A percentile compares a stretch with the other conserved stretches of the same genome.
Conservation (phyloP, 2,113 vertebrate species). For the Rhipidura dahli region DNA sequence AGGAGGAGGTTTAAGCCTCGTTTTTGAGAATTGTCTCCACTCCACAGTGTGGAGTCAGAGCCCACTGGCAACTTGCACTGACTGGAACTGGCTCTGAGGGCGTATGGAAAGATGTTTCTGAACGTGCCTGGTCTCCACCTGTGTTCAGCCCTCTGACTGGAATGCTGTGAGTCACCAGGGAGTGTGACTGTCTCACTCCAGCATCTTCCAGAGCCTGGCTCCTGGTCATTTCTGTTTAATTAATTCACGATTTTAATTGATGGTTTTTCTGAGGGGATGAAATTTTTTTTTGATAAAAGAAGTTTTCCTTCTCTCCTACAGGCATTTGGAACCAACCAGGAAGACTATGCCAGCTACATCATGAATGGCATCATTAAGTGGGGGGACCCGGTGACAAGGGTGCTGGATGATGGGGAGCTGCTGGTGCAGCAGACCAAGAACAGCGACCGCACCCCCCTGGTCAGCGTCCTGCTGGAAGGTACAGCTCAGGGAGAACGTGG, state of each 20-base stretch:
- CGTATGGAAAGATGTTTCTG: background rate
- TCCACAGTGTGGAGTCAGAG: background rate
- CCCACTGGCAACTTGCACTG: background rate
- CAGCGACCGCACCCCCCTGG: slow-evolving; percentile 92
- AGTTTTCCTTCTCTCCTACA: slow-evolving; percentile 24
- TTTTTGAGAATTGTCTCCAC: background rate
- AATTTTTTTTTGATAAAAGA: background rate
- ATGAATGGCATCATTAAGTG: slow-evolving; percentile 97
- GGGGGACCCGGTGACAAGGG: slow-evolving; percentile 89
- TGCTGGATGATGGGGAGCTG: slow-evolving; percentile 89
- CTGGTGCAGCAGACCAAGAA: slow-evolving; percentile 96
- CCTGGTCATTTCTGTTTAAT: background rate
- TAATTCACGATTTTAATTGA: rapidly evolving
- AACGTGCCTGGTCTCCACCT: background rate
- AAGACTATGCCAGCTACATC: slow-evolving; percentile 95
- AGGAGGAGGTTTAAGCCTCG: background rate
- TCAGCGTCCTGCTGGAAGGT: slow-evolving; percentile 95
- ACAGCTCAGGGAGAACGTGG: background rate
- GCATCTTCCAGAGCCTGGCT: background rate
- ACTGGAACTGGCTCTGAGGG: background rate
- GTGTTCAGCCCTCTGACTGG: background rate
- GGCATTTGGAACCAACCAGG: slow-evolving; percentile 96
- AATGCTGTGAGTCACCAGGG: background rate
- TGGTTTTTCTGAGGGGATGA: background rate
- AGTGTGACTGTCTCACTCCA: background rate